A percentile compares a stretch with the other conserved stretches of the same genome.
These are phyloP conservation scores for Octodon degus DNA, from an alignment of 2,113 vertebrate genomes.

Conservation along the genomic window DNA sequence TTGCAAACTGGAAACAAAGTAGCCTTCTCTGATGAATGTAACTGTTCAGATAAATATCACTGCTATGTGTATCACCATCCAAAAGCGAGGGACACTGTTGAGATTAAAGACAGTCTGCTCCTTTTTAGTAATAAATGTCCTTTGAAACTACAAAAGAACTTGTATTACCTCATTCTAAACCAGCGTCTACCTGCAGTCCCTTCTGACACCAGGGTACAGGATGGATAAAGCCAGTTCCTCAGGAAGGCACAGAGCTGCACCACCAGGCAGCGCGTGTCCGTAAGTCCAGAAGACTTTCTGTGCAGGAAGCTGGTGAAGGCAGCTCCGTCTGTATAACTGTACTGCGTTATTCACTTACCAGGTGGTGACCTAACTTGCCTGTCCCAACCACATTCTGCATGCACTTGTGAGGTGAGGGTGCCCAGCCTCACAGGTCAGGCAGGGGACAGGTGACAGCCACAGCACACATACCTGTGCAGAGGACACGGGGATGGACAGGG, in stretches of 20 bases:
- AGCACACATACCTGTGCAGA: not conserved
- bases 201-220: rapidly evolving
- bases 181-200: not conserved
- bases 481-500: no score
- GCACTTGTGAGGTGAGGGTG: not conserved
- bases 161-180: not conserved
- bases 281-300: not conserved
- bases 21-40: constrained; percentile 45
- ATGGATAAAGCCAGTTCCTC: not conserved
- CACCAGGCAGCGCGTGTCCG: not conserved
- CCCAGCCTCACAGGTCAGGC: rapidly evolving
- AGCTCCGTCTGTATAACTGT: not conserved
- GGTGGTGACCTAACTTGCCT: not conserved
- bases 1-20: constrained; percentile 51
- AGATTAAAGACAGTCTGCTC: not conserved
- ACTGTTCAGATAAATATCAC: not conserved
- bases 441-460: not conserved
- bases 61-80: not conserved
- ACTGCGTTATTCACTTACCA: no score
- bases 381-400: not conserved
- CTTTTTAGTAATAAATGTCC: not conserved
- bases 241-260: not conserved
- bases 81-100: not conserved
- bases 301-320: not conserved
- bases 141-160: not conserved